Evolutionary conservation across 2,888 invertebrate species (phyloP).

Genomic region (Corythucha ciliata): DNA sequence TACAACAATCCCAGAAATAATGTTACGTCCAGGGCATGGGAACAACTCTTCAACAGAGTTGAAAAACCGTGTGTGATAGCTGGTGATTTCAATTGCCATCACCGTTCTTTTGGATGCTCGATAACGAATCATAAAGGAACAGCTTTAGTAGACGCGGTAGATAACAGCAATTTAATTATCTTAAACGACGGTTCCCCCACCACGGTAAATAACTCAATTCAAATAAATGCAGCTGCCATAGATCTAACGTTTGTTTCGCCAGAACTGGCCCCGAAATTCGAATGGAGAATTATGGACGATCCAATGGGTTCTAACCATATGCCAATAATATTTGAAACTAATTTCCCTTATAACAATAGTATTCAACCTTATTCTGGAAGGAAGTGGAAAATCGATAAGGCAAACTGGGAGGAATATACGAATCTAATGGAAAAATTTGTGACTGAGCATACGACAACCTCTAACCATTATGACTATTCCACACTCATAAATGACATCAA

Average conservation of each 20-base stretch:
- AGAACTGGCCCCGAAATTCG: not conserved
- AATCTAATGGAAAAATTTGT: not conserved
- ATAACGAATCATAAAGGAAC: not conserved
- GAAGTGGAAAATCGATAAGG: not conserved
- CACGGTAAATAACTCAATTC: not conserved
- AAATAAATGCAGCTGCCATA: not conserved
- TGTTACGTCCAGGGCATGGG: too few species aligned
- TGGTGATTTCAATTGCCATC: too few species aligned
- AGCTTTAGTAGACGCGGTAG: not conserved
- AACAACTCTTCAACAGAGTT: too few species aligned
- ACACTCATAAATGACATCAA: not conserved
- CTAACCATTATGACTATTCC: not conserved
- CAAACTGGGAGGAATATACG: not conserved
- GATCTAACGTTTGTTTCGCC: slow-evolving; percentile 5
- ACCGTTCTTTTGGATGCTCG: too few species aligned
- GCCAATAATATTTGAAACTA: not conserved
- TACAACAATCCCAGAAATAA: too few species aligned
- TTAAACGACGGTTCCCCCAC: slow-evolving; percentile 1
- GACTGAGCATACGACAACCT: not conserved
- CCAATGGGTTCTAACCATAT: not conserved
- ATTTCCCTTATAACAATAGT: too few species aligned
- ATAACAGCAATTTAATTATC: not conserved
- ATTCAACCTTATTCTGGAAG: too few species aligned
- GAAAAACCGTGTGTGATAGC: too few species aligned
- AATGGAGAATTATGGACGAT: slow-evolving; percentile 1